Base-by-base conservation (phyloP, 2,888 invertebrate species). In the Slavum lentiscoides region DNA sequence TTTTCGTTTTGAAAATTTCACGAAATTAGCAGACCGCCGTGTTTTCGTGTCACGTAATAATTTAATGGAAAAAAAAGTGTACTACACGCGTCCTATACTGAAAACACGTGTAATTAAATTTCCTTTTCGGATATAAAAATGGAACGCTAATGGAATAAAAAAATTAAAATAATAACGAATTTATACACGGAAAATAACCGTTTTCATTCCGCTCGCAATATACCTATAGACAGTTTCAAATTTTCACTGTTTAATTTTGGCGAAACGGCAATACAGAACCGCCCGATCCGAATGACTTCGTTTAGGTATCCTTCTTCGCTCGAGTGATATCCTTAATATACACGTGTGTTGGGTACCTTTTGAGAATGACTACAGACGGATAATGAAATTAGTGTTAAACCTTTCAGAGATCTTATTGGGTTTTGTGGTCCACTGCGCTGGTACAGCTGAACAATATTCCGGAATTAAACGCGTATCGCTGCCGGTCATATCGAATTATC, bases 401-500 rank as follows among this genome's bases (percentile, higher is more conserved):
- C 59, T 72, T 21, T 23, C 9, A 72, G 43, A 72, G 72, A 59
- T 72, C 59, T 72, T 72, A 72, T 72, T 72, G 39, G 43, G 59
- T 72, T 59, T 61, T 43, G 23, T 21, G 72, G 39, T 72, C 72
- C 21, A 43, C 21, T 43, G 72, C 72, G 39, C 59, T 30, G 30
- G 39, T 13, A 39, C 43, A 9, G 9, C 70, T 39, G 39, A 59
- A 72, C 58, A 72, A 59, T 72, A 58, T 58, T 39, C 59, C 17
- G 72, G 59, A 43, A 59, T 59, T 59, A 72, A 59, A 72, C 39
- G 39, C 70, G 58, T 21, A 21, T 23, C 9, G 21, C 39, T 39
- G 58, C 1, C 15, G 8, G 58, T 19, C 2, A 37, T 19, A 37
- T 37, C 37, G 30, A n/a, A 30, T 30, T 30, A 2, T 30, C 13